Evolutionary conservation across 2,888 invertebrate species (phyloP).

Genomic region (Leucoma salicis): DNA sequence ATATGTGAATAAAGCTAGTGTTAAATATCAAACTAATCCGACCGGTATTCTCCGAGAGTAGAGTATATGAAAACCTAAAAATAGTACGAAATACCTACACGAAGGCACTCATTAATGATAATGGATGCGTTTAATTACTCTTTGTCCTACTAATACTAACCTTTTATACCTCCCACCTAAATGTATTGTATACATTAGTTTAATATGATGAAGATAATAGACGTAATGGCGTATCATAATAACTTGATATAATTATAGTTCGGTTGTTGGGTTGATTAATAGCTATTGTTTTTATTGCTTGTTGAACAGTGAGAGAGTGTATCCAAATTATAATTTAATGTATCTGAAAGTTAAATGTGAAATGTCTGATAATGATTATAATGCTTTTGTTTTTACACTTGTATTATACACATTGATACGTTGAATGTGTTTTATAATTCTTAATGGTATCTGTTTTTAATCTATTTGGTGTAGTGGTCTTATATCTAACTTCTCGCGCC

Average conservation of each 20-base stretch:
- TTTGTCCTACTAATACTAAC: constrained; percentile 60
- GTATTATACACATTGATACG: no score
- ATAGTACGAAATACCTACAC: background rate
- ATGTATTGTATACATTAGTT: constrained; percentile 36
- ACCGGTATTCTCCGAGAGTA: constrained; percentile 11
- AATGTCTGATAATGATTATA: no score
- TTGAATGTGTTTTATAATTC: no score
- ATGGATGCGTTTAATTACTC: constrained; percentile 63
- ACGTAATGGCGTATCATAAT: constrained; percentile 18
- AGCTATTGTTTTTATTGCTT: constrained; percentile 9
- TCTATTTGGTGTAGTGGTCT: no score
- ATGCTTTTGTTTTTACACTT: no score
- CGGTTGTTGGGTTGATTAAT: constrained; percentile 11
- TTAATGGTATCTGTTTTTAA: no score
- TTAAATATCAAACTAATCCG: background rate
- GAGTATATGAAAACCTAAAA: background rate
- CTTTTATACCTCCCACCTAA: constrained; percentile 44
- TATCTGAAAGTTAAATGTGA: no score
- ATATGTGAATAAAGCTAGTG: no score
- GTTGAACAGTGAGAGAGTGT: background rate
- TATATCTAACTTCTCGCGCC: no score
- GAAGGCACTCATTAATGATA: constrained; percentile 58
- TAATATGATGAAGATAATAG: constrained; percentile 30
- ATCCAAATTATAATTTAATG: background rate
- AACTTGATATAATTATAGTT: constrained; percentile 13